These are phyloP conservation scores for Doris montereyensis DNA, from an alignment of 2,888 invertebrate species.

Conservation along the genomic window DNA sequence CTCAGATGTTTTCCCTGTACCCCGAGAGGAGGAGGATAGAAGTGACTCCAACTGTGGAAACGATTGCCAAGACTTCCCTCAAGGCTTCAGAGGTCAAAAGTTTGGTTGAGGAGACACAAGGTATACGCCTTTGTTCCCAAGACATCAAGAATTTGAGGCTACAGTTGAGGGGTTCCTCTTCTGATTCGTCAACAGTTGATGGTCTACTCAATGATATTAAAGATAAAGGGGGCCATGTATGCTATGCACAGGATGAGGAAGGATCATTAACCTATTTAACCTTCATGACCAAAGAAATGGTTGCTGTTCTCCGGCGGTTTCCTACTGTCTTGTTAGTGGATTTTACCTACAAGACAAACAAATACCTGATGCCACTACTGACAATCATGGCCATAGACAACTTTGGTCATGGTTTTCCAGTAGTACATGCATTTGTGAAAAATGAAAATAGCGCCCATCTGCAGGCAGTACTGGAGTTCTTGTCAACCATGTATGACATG, in stretches of 20 bases:
- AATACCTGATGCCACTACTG: conserved; percentile 25
- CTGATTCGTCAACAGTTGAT: conserved; percentile 5
- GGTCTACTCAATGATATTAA: neutral
- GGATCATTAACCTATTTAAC: conserved; percentile 4
- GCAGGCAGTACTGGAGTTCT: neutral
- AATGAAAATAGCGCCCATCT: conserved; percentile 17
- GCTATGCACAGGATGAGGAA: conserved; percentile 17
- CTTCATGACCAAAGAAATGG: conserved; percentile 4
- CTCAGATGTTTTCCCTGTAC: conserved; percentile 11
- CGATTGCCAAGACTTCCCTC: conserved; percentile 16
- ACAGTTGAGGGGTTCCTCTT: neutral
- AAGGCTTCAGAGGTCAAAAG: conserved; percentile 16
- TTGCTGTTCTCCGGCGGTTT: neutral
- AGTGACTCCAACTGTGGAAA: neutral
- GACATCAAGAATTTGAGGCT: conserved; percentile 11
- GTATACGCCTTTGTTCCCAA: conserved; percentile 10
- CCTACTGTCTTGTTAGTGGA: conserved; percentile 10
- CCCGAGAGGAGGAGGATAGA: neutral
- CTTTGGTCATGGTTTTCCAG: conserved; percentile 20
- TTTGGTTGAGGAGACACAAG: conserved; percentile 11
- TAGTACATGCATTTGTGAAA: conserved; percentile 14
- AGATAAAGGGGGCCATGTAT: conserved; percentile 21
- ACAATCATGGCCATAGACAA: conserved; percentile 18
- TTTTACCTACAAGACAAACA: conserved; percentile 20
- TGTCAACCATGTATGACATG: neutral